Evolutionary conservation across 2,113 vertebrate species (phyloP), one percentile per base, ranked within the genome.

Genomic region (Dasyornis broadbenti): DNA sequence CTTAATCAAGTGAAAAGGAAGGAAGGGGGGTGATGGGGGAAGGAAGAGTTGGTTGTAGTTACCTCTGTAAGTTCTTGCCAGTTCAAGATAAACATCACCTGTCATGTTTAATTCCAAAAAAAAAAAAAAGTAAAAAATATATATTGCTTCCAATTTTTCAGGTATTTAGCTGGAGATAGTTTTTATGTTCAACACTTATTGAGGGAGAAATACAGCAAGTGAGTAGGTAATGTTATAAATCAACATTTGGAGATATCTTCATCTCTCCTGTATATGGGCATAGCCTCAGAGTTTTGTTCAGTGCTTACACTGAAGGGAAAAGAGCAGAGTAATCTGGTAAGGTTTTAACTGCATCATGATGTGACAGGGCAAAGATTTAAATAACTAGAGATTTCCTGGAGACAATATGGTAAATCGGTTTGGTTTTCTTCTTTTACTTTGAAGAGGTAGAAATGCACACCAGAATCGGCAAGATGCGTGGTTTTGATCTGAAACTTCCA

Each of bases 1-100:
- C 68, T 78, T 86, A 86, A 75, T 90, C 82, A 68, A 77, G 33
- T 47, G 82, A 65, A 59, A 93, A 93, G 95, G 82, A 96, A 95
- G 78, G 64, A 95, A 81, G 45, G 73, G 21, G 47, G 37, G 22
- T 78, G 37, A 82, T 3, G 5, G 65, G 50, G 20, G 57, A 84
- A 92, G 50, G 66, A 93, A 94, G 60, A 52, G 11, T 22, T 80
- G 64, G 33, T 63, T 91, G n/a, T 76, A 69, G 59, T 17, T 66
- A 44, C 20, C 18, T 89, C 37, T 66, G 0, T 57, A 65, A 64
- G 16, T 57, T 82, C 27, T 82, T 89, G 28, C 20, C 13, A 69
- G 45, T 59, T 64, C 69, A 64, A 73, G 20, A 37, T 75, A 86
- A 94, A 66, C 12, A 10, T 85, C 24, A 77, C 27, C 11, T 89